A percentile compares a stretch with the other conserved stretches of the same genome.
These are phyloP conservation scores for Upupa epops DNA, from an alignment of 2,113 vertebrate genomes.

Conservation along the genomic window DNA sequence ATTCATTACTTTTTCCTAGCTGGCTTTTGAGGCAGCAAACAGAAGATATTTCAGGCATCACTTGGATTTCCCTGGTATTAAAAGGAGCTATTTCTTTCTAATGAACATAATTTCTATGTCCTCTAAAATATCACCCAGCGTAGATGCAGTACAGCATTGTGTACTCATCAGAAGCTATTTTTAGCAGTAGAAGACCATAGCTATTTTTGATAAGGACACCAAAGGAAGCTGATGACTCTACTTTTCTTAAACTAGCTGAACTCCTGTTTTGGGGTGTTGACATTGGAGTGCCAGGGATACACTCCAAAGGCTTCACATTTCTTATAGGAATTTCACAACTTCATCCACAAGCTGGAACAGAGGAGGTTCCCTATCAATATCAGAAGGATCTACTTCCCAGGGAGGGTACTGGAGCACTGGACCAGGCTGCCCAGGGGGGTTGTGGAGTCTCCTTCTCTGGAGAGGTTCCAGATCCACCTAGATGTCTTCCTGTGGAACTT, in stretches of 20 bases:
- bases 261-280: fast-evolving
- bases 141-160: not conserved
- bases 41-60: not conserved
- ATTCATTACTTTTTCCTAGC: not conserved
- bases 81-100: not conserved
- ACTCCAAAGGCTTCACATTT: not conserved
- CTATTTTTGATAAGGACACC: constrained; percentile 19
- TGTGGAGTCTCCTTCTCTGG: too few relatives aligned
- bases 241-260: not conserved
- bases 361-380: too few relatives aligned
- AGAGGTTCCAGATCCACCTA: too few relatives aligned
- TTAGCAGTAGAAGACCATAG: not conserved
- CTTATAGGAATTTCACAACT: not conserved
- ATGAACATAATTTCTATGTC: not conserved
- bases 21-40: not conserved
- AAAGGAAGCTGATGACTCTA: not conserved
- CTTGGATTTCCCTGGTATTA: not conserved
- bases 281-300: not conserved
- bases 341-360: too few relatives aligned
- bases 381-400: too few relatives aligned
- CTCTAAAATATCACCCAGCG: not conserved
- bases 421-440: too few relatives aligned
- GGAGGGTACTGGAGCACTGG: too few relatives aligned
- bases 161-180: not conserved
- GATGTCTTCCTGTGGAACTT: too few relatives aligned